Percentiles rank a stretch among this genome's conserved stretches.
phyloP scores from a whole-genome alignment of 2,888 invertebrate species.

The Dorcus parallelipipedus region DNA sequence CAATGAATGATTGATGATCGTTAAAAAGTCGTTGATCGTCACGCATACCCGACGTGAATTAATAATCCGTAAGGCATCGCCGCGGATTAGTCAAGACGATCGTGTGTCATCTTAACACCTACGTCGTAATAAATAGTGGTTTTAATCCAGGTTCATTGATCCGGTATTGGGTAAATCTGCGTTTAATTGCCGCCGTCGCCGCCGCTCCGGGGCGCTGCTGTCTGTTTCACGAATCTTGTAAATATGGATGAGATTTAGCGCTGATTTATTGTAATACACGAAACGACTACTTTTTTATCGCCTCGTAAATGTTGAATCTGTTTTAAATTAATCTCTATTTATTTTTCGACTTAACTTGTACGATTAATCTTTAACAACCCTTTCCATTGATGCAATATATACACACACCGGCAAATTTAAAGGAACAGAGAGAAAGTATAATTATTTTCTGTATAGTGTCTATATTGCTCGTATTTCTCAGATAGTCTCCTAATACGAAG shows the following conservation, averaged over 20 bases:
- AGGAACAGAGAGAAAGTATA: no score
- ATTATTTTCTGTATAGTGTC: no score
- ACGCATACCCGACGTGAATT: no score
- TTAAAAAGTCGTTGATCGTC: no score
- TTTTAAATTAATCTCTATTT: constrained; percentile 3
- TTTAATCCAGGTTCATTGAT: constrained; percentile 12
- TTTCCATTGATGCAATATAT: no score
- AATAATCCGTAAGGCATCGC: neutral
- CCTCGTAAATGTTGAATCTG: neutral
- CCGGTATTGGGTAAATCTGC: constrained; percentile 1
- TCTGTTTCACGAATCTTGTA: neutral
- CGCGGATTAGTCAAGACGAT: neutral
- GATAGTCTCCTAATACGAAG: no score
- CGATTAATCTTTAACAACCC: neutral
- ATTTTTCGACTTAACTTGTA: neutral
- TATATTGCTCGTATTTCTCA: no score
- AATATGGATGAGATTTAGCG: constrained; percentile 1
- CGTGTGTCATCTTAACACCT: constrained; percentile 7
- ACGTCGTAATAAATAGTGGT: constrained; percentile 10
- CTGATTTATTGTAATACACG: neutral
- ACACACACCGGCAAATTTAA: no score
- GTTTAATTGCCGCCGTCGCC: neutral
- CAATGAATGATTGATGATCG: no score
- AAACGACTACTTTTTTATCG: neutral
- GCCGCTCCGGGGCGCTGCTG: neutral